Percentiles rank a stretch among this genome's conserved stretches.
These are phyloP conservation scores for Shargacucullia verbasci DNA, from an alignment of 2,888 invertebrate species.

Conservation along the genomic window DNA sequence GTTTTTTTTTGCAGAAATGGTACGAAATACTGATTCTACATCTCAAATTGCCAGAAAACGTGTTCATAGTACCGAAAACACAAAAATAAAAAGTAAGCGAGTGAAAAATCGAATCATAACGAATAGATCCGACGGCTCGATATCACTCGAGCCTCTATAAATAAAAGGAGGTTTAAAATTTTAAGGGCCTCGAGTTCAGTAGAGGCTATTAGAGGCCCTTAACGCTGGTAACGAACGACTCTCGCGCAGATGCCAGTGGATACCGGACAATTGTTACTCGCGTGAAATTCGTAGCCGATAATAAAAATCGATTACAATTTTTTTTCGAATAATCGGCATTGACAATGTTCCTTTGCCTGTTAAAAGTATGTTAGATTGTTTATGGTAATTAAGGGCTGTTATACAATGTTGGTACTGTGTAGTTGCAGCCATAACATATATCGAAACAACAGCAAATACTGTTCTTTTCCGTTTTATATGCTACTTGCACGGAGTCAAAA, in stretches of 20 bases:
- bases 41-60: conserved; percentile 6
- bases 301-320: conserved; percentile 65
- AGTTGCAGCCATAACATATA: conserved; percentile 2
- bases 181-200: conserved; percentile 80
- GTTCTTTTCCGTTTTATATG: too few species aligned
- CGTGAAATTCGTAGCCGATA: conserved; percentile 75
- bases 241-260: conserved; percentile 76
- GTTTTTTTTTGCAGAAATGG: not conserved
- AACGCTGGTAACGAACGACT: conserved; percentile 78
- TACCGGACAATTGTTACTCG: conserved; percentile 81
- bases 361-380: conserved; percentile 44
- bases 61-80: conserved; percentile 30
- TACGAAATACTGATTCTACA: not conserved
- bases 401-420: not conserved
- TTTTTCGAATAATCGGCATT: conserved; percentile 53
- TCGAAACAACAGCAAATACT: too few species aligned
- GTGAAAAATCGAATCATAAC: conserved; percentile 74
- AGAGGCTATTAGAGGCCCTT: conserved; percentile 86
- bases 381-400: conserved; percentile 31
- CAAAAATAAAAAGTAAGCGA: conserved; percentile 39
- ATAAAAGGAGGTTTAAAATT: conserved; percentile 86
- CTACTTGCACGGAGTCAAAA: too few species aligned
- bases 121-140: conserved; percentile 75
- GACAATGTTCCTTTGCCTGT: conserved; percentile 50
- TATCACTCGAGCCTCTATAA: conserved; percentile 81